Percentiles rank a stretch among this genome's conserved stretches.
These are phyloP conservation scores for Pseudomyrmex sp. DNA, from an alignment of 1,140 invertebrate genomes.

Conservation along the genomic window DNA sequence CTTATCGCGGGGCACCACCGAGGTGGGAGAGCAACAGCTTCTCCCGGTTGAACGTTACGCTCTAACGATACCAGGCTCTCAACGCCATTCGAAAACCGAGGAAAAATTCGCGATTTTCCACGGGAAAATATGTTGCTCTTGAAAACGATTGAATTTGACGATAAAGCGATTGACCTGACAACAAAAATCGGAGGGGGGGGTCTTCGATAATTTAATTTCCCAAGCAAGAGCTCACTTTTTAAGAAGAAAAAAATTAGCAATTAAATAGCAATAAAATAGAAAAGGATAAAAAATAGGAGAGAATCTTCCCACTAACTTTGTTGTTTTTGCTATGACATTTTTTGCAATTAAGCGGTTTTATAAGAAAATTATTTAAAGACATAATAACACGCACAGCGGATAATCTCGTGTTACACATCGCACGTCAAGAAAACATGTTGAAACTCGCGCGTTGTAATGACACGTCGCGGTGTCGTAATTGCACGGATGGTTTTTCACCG, in stretches of 20 bases:
- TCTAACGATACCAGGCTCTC: slow-evolving; percentile 8
- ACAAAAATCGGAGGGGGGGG: background rate
- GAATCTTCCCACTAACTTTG: no score
- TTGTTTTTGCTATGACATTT: background rate
- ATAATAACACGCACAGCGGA: no score
- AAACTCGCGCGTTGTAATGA: background rate
- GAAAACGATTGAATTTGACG: background rate
- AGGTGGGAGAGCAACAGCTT: slow-evolving; percentile 59
- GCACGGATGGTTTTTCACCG: background rate
- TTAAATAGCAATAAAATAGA: no score
- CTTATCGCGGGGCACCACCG: background rate
- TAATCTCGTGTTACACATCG: background rate
- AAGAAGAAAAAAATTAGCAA: no score
- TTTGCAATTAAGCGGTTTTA: background rate
- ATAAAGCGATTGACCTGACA: background rate
- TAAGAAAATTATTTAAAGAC: background rate
- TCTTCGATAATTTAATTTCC: background rate
- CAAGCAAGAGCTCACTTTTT: no score
- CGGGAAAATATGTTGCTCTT: background rate
- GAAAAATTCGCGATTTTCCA: slow-evolving; percentile 23
- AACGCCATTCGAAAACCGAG: slow-evolving; percentile 8
- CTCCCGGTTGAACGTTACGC: slow-evolving; percentile 20
- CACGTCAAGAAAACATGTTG: background rate
- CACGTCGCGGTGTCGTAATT: slow-evolving; percentile 22
- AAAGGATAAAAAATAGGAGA: no score